Evolutionary conservation across 2,888 invertebrate genomes (phyloP).

Genomic region (Phaedon cochleariae): DNA sequence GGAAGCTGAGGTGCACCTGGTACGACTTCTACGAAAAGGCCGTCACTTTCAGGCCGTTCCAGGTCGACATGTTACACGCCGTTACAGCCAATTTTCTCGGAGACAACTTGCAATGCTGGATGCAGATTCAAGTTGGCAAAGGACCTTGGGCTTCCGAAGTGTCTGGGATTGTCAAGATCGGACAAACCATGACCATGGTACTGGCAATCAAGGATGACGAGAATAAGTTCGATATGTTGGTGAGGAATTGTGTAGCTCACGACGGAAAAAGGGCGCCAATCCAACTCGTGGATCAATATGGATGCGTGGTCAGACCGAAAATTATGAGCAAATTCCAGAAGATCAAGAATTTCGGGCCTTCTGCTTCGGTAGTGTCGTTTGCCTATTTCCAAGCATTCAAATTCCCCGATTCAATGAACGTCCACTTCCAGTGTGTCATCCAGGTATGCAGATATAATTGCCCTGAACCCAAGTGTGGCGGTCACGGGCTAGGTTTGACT

Average conservation of each 20-base stretch:
- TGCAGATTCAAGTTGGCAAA: constrained; percentile 96
- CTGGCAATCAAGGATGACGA: constrained; percentile 95
- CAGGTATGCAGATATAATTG: constrained; percentile 94
- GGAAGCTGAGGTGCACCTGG: constrained; percentile 93
- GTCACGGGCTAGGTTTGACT: constrained; percentile 67
- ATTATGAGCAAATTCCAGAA: constrained; percentile 97
- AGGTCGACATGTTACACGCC: constrained; percentile 94
- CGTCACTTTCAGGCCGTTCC: constrained; percentile 93
- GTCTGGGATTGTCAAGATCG: constrained; percentile 94
- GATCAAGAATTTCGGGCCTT: constrained; percentile 94
- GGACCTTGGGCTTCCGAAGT: constrained; percentile 98
- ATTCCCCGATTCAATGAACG: constrained; percentile 97
- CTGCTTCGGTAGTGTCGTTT: constrained; percentile 92
- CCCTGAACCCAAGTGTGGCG: constrained; percentile 89
- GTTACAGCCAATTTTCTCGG: constrained; percentile 95
- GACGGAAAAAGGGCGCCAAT: constrained; percentile 94
- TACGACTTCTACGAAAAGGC: constrained; percentile 96
- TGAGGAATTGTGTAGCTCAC: constrained; percentile 93
- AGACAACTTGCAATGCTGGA: constrained; percentile 95
- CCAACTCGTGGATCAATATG: constrained; percentile 91
- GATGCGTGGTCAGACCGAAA: constrained; percentile 92
- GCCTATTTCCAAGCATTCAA: constrained; percentile 97
- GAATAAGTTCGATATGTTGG: constrained; percentile 95
- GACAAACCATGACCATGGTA: constrained; percentile 97
- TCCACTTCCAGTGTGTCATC: constrained; percentile 96